Percentiles rank a stretch among this genome's conserved stretches.
These are phyloP conservation scores for Pungitius pungitius DNA, from an alignment of 2,113 vertebrate genomes.

Conservation along the genomic window DNA sequence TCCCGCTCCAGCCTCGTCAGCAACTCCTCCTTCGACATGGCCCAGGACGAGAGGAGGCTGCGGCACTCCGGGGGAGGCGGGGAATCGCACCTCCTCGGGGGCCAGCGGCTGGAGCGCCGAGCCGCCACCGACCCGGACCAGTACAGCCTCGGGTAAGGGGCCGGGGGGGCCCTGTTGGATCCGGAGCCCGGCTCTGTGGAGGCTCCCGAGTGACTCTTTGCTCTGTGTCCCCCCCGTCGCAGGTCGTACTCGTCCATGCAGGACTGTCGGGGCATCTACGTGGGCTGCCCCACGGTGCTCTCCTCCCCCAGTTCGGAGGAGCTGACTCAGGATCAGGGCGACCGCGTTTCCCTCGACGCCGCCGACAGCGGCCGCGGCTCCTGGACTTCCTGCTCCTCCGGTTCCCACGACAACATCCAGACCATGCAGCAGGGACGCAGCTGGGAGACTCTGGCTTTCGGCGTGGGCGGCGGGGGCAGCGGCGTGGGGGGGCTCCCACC, in stretches of 20 bases:
- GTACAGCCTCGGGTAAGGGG: conserved; percentile 90
- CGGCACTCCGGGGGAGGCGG: conserved; percentile 89
- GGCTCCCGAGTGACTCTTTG: neutral
- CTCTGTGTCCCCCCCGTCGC: accelerated
- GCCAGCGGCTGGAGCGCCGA: conserved; percentile 88
- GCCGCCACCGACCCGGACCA: conserved; percentile 91
- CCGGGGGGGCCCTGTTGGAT: too few species aligned
- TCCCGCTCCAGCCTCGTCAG: conserved; percentile 97
- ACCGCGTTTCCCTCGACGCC: conserved; percentile 93
- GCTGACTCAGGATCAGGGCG: conserved; percentile 95
- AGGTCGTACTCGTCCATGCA: conserved; percentile 91
- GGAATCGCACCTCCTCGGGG: conserved; percentile 85
- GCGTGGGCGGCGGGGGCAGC: conserved; percentile 76
- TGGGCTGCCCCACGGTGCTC: conserved; percentile 86
- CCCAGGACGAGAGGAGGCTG: conserved; percentile 91
- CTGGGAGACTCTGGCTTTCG: conserved; percentile 93
- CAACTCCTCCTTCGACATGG: conserved; percentile 95
- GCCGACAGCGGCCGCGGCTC: conserved; percentile 97
- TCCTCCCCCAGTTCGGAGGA: conserved; percentile 97
- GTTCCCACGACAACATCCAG: conserved; percentile 98
- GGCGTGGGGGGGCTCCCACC: conserved; percentile 84
- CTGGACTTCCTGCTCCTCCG: conserved; percentile 98
- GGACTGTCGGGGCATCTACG: conserved; percentile 90
- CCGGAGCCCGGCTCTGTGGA: neutral
- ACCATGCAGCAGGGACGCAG: conserved; percentile 96